Evolutionary conservation across 2,797 vertebrate genomes (phyloP), one percentile per base, ranked within the genome.

Genomic region (Manis javanica): DNA sequence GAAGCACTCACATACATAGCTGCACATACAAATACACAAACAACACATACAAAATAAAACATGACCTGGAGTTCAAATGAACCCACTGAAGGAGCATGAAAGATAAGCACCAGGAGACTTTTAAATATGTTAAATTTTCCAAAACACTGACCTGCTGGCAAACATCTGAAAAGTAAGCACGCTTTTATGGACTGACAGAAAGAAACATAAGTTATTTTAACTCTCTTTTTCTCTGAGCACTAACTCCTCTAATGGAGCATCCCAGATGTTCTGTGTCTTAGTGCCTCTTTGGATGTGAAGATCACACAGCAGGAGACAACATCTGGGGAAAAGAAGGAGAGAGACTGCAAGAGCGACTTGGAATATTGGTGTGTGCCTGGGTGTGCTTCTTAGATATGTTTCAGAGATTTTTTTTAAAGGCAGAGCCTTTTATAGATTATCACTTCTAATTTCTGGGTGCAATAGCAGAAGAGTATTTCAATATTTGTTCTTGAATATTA

Each of bases 231-330:
- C 49, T 92, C 83, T 66, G 66, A 90, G 94, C 46, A 51, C 71
- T 42, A 55, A 82, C 92, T 97, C 81, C 84, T 83, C 5, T 93
- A 92, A 96, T 49, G 59, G 95, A 90, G 72, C 23, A 29, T 88
- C 91, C 97, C 96, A 97, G 98, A 95, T 97, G 97, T 96, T 96
- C 26, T 1, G 24, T 53, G 93, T 96, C 87, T 94, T 90, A 90
- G 72, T 55, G 91, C 93, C 95, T 95, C 91, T 97, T 95, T 97
- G 94, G 77, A 96, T 53, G n/a, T 97, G 89, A 93, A 96, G 96
- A 94, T 59, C 86, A 85, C 94, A 82, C 96, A 97, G 98, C 96
- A 94, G 95, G 97, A 96, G 96, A 69, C 82, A 94, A 96, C 97
- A 97, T 97, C 96, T 98, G 97, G 95, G 95, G 16, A 9, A 23